Conservation (phyloP, 2,113 vertebrate species). For the Cryptotis parvus region DNA sequence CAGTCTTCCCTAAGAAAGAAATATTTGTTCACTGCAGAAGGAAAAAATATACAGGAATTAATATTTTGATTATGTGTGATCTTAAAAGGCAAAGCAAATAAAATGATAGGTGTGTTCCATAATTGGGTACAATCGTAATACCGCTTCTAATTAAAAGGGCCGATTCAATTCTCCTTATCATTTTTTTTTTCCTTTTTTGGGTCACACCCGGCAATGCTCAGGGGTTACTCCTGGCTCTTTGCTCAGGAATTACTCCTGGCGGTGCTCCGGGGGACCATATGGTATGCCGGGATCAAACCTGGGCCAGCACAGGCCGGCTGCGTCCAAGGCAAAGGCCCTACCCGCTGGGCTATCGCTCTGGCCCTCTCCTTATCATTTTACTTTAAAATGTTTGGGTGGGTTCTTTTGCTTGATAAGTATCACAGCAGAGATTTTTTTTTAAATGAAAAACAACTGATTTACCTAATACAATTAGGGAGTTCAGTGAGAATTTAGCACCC, state of each 20-base stretch:
- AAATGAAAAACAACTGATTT: neutral
- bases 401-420: neutral
- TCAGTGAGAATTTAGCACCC: neutral
- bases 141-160: neutral
- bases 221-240: too few relatives aligned
- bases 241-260: too few relatives aligned
- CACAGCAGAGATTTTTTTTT: neutral
- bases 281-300: too few relatives aligned
- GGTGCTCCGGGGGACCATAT: too few relatives aligned
- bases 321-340: too few relatives aligned
- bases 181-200: too few relatives aligned
- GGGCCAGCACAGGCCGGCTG: too few relatives aligned
- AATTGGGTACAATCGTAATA: neutral
- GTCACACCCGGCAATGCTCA: too few relatives aligned
- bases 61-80: neutral
- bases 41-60: conserved; percentile 20
- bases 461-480: too few relatives aligned
- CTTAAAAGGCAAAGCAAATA: neutral
- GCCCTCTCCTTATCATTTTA: too few relatives aligned
- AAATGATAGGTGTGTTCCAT: neutral
- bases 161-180: neutral
- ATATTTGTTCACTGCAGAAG: neutral
- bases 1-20: neutral
- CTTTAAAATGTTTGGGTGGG: neutral
- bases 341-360: too few relatives aligned